Percentiles rank a stretch among this genome's conserved stretches.
Conservation (phyloP, 2,797 vertebrate genomes). For the Protosalanx chinensis region DNA sequence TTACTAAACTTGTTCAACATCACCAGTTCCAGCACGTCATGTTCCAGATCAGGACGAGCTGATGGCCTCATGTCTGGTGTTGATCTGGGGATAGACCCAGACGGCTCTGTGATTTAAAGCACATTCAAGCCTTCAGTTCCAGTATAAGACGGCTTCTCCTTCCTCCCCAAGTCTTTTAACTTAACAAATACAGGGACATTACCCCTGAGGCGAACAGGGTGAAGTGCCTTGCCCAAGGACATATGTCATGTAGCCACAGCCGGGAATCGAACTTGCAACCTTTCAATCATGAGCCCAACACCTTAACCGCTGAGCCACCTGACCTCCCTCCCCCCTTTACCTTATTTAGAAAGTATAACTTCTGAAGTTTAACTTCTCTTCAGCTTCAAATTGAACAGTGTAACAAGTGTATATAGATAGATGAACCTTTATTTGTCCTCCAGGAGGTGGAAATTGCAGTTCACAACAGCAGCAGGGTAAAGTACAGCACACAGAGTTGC, state of each 20-base stretch:
- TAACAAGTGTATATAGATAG: constrained; percentile 4
- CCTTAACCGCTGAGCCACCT: too few species aligned
- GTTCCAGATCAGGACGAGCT: not conserved
- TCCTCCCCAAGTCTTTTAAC: not conserved
- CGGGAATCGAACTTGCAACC: too few species aligned
- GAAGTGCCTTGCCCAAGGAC: too few species aligned
- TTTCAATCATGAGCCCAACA: too few species aligned
- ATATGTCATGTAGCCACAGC: too few species aligned
- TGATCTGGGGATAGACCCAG: not conserved
- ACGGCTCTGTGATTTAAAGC: not conserved
- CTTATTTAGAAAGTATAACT: not conserved
- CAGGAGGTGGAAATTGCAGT: too few species aligned
- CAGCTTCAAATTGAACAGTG: constrained; percentile 21
- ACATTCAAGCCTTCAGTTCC: not conserved
- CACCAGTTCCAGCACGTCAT: not conserved
- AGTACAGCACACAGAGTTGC: too few species aligned
- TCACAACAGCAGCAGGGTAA: too few species aligned
- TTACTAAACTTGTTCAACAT: not conserved
- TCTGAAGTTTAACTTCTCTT: constrained; percentile 12
- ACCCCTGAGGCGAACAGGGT: too few species aligned
- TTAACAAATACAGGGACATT: too few species aligned
- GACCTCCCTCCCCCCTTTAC: not conserved
- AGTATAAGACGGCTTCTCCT: constrained; percentile 23
- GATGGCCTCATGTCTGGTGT: not conserved
- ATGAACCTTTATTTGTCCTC: too few species aligned